Percentiles rank a stretch among this genome's conserved stretches.
phyloP scores from a whole-genome alignment of 2,113 vertebrate genomes.

The Rhabdomys dilectus region DNA sequence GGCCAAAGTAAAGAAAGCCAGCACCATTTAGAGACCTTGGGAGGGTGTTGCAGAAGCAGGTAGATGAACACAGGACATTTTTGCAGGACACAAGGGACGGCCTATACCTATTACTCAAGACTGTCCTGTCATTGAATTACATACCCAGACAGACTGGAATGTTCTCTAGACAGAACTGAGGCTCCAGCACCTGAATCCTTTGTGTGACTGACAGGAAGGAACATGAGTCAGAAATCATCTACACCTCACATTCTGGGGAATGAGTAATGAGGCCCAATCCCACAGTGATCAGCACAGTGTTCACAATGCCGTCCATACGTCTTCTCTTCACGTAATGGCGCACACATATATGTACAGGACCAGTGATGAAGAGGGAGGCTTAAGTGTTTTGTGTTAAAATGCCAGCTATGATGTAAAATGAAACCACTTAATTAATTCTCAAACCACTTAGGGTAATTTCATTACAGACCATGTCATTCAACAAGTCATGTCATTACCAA shows the following conservation, averaged over 20 bases:
- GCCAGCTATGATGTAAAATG: slow-evolving; percentile 57
- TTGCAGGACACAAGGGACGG: slow-evolving; percentile 48
- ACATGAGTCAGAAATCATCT: not conserved
- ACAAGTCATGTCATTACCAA: slow-evolving; percentile 78
- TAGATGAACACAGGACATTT: not conserved
- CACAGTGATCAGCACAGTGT: not conserved
- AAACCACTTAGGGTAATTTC: slow-evolving; percentile 70
- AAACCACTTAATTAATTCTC: slow-evolving; percentile 76
- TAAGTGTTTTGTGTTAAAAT: slow-evolving; percentile 46
- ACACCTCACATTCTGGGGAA: not conserved
- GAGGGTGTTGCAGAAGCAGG: not conserved
- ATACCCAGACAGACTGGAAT: slow-evolving; percentile 31
- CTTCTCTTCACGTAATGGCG: not conserved
- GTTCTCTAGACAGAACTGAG: slow-evolving; percentile 30
- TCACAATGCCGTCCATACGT: not conserved
- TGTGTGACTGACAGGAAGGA: slow-evolving; percentile 52
- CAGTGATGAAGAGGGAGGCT: not conserved
- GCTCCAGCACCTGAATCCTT: not conserved
- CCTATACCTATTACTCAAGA: slow-evolving; percentile 3
- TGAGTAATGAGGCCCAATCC: not conserved
- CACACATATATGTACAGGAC: not conserved
- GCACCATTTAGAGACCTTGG: slow-evolving; percentile 12
- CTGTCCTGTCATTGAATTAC: slow-evolving; percentile 30
- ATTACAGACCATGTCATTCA: slow-evolving; percentile 58
- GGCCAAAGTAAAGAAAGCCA: slow-evolving; percentile 28